These are phyloP conservation scores for Ormyrus rosae DNA, from an alignment of 2,888 invertebrate species.

Conservation along the genomic window DNA sequence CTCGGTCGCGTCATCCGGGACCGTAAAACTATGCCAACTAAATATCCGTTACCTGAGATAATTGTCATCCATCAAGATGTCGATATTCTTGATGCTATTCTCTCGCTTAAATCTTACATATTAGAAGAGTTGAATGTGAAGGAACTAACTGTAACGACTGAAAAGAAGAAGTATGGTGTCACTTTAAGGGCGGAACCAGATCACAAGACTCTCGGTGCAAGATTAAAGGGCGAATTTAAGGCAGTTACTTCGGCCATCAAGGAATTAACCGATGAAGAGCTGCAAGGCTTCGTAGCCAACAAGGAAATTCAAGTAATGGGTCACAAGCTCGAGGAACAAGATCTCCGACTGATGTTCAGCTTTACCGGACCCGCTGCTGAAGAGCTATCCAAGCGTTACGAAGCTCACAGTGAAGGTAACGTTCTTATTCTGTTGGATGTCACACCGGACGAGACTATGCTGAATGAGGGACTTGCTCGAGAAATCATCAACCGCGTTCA, in stretches of 20 bases:
- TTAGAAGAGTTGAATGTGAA: constrained; percentile 95
- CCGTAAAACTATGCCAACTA: constrained; percentile 93
- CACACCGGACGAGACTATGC: constrained; percentile 91
- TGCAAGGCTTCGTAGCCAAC: constrained; percentile 84
- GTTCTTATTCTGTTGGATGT: constrained; percentile 93
- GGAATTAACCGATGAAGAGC: constrained; percentile 85
- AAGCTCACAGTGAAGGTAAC: constrained; percentile 93
- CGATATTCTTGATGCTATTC: constrained; percentile 86
- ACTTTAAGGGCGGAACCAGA: constrained; percentile 95
- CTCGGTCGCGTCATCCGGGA: constrained; percentile 95
- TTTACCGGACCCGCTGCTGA: constrained; percentile 80
- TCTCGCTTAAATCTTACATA: constrained; percentile 89
- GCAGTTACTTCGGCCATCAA: constrained; percentile 89
- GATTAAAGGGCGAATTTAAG: constrained; percentile 94
- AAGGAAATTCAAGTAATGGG: constrained; percentile 86
- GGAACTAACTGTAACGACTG: constrained; percentile 88
- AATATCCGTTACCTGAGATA: constrained; percentile 97
- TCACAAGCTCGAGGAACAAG: constrained; percentile 86
- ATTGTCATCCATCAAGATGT: constrained; percentile 94
- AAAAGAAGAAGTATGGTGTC: constrained; percentile 95
- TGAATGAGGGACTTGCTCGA: constrained; percentile 95
- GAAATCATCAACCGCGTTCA: constrained; percentile 98
- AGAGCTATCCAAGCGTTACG: constrained; percentile 83
- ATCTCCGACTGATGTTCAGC: constrained; percentile 90
- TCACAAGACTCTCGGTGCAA: constrained; percentile 91